phyloP scores from a whole-genome alignment of 2,888 invertebrate species.

The Masnerella sp. region DNA sequence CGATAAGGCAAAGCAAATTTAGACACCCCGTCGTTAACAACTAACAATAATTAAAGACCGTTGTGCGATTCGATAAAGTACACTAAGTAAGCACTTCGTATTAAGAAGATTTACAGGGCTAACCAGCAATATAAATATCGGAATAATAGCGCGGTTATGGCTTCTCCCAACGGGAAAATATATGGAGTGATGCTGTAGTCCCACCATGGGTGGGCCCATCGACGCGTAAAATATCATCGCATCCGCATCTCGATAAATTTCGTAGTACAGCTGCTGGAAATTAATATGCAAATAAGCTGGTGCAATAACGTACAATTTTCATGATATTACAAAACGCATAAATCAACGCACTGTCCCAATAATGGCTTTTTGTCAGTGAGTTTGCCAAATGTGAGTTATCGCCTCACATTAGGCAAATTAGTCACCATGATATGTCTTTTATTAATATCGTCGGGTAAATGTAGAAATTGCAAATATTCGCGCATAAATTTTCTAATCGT shows the following conservation, averaged over 20 bases:
- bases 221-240: constrained; percentile 74
- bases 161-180: constrained; percentile 68
- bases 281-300: constrained; percentile 70
- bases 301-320: constrained; percentile 53
- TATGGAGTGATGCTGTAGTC: constrained; percentile 72
- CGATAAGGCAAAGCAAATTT: no score
- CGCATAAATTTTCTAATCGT: background rate
- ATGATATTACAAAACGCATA: constrained; percentile 48
- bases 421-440: background rate
- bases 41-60: constrained; percentile 39
- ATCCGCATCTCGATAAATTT: constrained; percentile 74
- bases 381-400: constrained; percentile 37
- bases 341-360: constrained; percentile 49
- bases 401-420: constrained; percentile 9
- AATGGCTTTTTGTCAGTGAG: constrained; percentile 44
- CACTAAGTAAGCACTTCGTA: constrained; percentile 69
- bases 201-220: constrained; percentile 65
- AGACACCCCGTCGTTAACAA: constrained; percentile 35
- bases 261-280: constrained; percentile 69
- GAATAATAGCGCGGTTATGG: constrained; percentile 74
- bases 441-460: background rate
- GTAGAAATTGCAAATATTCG: background rate
- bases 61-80: constrained; percentile 69
- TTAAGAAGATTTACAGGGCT: constrained; percentile 73
- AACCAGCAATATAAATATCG: constrained; percentile 71